These are phyloP conservation scores for Parnassius glacialis DNA, from an alignment of 2,888 invertebrate genomes.

Conservation along the genomic window DNA sequence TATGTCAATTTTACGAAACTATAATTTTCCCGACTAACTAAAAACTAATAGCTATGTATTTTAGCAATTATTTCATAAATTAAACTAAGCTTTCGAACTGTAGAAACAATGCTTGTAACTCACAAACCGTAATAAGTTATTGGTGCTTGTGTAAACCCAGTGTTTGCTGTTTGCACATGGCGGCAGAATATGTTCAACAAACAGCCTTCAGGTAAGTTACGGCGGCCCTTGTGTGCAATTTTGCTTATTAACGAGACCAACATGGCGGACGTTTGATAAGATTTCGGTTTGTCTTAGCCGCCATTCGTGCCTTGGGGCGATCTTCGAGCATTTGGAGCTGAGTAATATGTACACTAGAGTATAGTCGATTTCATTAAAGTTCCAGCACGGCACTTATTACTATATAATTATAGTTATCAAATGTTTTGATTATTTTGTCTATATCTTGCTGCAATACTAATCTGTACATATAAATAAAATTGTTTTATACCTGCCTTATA, in stretches of 20 bases:
- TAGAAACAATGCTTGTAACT: constrained; percentile 1
- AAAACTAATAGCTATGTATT: background rate
- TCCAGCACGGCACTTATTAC: background rate
- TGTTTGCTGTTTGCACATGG: constrained; percentile 69
- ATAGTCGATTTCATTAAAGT: constrained; percentile 48
- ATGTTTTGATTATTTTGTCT: too few species aligned
- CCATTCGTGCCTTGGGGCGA: constrained; percentile 71
- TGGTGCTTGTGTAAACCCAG: constrained; percentile 39
- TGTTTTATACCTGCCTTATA: too few species aligned
- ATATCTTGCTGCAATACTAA: too few species aligned
- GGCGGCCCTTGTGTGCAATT: constrained; percentile 70
- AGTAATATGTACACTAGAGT: constrained; percentile 34
- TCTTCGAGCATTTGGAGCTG: constrained; percentile 67
- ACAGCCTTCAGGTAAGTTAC: constrained; percentile 70
- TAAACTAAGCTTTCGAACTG: constrained; percentile 5
- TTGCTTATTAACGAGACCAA: constrained; percentile 78
- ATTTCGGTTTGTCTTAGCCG: constrained; percentile 77
- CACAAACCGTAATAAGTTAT: constrained; percentile 20
- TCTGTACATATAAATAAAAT: too few species aligned
- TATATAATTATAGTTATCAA: too few species aligned
- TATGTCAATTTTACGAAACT: too few species aligned
- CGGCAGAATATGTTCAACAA: constrained; percentile 61
- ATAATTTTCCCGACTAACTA: too few species aligned
- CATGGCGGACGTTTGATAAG: constrained; percentile 75
- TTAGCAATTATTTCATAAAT: constrained; percentile 15